These are phyloP conservation scores for Eudorcas thomsonii DNA, from an alignment of 2,113 vertebrate species.

Conservation along the genomic window DNA sequence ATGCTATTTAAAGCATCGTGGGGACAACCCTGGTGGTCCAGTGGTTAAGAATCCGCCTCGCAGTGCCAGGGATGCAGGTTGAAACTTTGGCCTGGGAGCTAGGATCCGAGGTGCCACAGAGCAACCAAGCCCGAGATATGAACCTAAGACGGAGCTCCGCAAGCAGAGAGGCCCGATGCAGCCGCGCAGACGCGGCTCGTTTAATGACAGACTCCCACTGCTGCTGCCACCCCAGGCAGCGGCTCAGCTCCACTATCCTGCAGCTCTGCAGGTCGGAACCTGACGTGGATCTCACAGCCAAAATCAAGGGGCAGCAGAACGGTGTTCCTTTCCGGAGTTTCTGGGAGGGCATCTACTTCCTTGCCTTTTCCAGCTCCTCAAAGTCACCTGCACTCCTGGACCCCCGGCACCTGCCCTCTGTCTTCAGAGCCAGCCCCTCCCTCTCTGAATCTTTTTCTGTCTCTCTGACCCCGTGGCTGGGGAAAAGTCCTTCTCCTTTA, in stretches of 20 bases:
- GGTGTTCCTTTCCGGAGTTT: background rate
- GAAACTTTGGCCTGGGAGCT: background rate
- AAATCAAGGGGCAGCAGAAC: background rate
- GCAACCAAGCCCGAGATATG: background rate
- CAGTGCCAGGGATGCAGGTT: background rate
- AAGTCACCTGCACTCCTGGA: background rate
- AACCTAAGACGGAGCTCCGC: fast-evolving
- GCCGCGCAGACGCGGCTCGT: fast-evolving
- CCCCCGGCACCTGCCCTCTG: background rate
- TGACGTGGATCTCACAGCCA: background rate
- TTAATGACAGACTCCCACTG: background rate
- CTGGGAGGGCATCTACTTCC: background rate
- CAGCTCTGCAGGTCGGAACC: background rate
- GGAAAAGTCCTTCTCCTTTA: background rate
- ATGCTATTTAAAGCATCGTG: background rate
- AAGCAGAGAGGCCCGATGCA: background rate
- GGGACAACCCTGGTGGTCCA: background rate
- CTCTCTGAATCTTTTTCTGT: background rate
- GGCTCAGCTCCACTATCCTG: background rate
- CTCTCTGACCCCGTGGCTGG: background rate
- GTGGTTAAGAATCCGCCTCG: background rate
- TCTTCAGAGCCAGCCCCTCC: background rate
- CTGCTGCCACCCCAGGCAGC: background rate
- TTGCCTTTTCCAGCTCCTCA: background rate
- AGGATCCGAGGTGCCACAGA: background rate